Base-by-base conservation (phyloP, 1,140 invertebrate species). In the Brachionus calyciflorus region DNA sequence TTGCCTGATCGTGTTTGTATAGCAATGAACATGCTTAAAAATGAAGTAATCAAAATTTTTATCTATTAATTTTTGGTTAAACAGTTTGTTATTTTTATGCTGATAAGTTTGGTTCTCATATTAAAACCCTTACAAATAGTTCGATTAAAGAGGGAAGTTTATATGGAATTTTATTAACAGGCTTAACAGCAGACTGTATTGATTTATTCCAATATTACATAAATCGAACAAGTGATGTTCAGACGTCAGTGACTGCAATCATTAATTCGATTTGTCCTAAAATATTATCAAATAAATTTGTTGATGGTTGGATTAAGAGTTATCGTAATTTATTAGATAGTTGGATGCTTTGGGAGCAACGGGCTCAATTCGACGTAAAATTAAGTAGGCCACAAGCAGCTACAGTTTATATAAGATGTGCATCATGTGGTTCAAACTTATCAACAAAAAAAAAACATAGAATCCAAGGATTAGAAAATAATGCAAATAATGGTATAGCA, bases 201-300 rank as follows among this genome's bases (percentile, higher is more conserved):
- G 69, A 73, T 21, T 41, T 73, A 24, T 73, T 73, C 30, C 69
- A 49, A 24, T 37, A 21, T 37, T 73, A 73, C 51, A 73, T 73
- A 7, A 37, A 73, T 55, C 69, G 69, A 53, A 73, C 69, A 6
- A 51, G 69, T n/a, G 69, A 73, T 73, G 69, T 73, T 6, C 69
- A 73, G 24, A 73, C 69, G 2, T 14, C 69, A 37, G 69, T 46
- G 26, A 46, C 51, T 0, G 48, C 14, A 12, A 51, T 73, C 9
- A 73, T 51, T 10, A 21, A 73, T 24, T 17, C 69, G 1, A 51
- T 24, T 10, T 41, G 33, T 24, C 17, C 28, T 21, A 49, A 73
- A 21, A 73, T 17, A 19, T 73, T 55, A 12, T 5, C 19, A 3
- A 49, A 41, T 55, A 73, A 73, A 73, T 73, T 28, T 40, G 69